These are phyloP conservation scores for Drosophila tristis DNA, from an alignment of 1,140 invertebrate species.

Conservation along the genomic window DNA sequence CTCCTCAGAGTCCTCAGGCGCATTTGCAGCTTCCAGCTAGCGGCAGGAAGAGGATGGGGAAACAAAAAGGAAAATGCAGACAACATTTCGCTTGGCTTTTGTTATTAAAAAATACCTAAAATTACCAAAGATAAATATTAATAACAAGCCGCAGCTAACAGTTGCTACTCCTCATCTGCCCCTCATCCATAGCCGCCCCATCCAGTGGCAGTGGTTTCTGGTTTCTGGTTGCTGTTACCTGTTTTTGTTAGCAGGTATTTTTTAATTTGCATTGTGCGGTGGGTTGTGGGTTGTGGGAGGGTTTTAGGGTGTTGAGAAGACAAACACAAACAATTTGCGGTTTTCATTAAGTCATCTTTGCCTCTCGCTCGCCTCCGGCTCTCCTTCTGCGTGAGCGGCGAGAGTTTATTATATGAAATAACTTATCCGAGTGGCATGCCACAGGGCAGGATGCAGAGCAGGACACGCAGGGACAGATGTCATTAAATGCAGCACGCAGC, in stretches of 20 bases:
- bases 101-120: slow-evolving; percentile 83
- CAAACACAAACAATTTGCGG: slow-evolving; percentile 80
- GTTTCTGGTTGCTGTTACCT: slow-evolving; percentile 33
- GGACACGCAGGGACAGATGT: slow-evolving; percentile 54
- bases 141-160: slow-evolving; percentile 74
- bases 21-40: slow-evolving; percentile 37
- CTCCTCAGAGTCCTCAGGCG: slow-evolving; percentile 22
- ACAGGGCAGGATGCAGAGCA: slow-evolving; percentile 11
- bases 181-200: neutral
- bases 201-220: slow-evolving; percentile 23
- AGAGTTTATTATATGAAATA: slow-evolving; percentile 82
- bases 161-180: slow-evolving; percentile 37
- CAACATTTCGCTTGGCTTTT: slow-evolving; percentile 71
- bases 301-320: slow-evolving; percentile 15
- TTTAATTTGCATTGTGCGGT: slow-evolving; percentile 71
- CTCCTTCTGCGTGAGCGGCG: slow-evolving; percentile 14
- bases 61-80: slow-evolving; percentile 59
- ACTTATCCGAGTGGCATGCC: slow-evolving; percentile 71
- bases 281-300: neutral
- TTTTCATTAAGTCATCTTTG: slow-evolving; percentile 77
- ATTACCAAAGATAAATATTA: slow-evolving; percentile 82
- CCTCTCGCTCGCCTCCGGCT: neutral
- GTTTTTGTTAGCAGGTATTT: slow-evolving; percentile 61
- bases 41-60: neutral
- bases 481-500: slow-evolving; percentile 67